Conservation (phyloP, 2,888 invertebrate species). For the Halictus ligatus region DNA sequence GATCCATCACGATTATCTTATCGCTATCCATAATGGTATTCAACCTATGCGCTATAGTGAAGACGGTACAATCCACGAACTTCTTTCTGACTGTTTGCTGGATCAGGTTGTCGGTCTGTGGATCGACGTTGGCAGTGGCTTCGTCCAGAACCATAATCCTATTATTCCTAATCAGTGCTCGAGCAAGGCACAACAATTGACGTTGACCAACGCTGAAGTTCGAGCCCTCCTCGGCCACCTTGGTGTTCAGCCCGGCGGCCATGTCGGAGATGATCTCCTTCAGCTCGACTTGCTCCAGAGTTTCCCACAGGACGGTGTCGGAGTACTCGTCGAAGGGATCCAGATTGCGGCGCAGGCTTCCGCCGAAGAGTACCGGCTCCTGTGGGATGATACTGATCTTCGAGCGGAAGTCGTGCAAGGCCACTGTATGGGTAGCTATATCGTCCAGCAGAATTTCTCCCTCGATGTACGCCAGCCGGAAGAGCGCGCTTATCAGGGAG, state of each 20-base stretch:
- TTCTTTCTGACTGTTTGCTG: constrained; percentile 86
- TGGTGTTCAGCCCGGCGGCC: constrained; percentile 87
- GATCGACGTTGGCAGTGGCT: constrained; percentile 97
- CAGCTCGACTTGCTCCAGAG: constrained; percentile 89
- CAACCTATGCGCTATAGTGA: constrained; percentile 87
- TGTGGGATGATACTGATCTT: constrained; percentile 89
- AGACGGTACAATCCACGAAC: constrained; percentile 86
- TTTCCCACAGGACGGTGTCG: constrained; percentile 85
- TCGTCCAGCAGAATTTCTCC: constrained; percentile 90
- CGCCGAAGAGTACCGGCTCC: constrained; percentile 86
- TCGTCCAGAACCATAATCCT: constrained; percentile 95
- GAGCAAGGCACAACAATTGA: constrained; percentile 95
- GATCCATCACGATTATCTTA: constrained; percentile 86
- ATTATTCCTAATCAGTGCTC: constrained; percentile 94
- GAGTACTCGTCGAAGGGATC: constrained; percentile 88
- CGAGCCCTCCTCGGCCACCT: constrained; percentile 91
- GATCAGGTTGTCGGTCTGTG: constrained; percentile 88
- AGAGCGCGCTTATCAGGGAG: constrained; percentile 89
- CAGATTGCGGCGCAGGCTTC: constrained; percentile 87
- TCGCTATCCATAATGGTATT: constrained; percentile 88
- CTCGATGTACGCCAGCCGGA: constrained; percentile 88
- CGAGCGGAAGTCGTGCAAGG: constrained; percentile 87
- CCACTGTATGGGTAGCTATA: constrained; percentile 86
- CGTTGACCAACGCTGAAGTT: constrained; percentile 96
- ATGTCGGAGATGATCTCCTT: constrained; percentile 88